phyloP scores from a whole-genome alignment of 1,140 invertebrate genomes.

The Papilio aristodemus region DNA sequence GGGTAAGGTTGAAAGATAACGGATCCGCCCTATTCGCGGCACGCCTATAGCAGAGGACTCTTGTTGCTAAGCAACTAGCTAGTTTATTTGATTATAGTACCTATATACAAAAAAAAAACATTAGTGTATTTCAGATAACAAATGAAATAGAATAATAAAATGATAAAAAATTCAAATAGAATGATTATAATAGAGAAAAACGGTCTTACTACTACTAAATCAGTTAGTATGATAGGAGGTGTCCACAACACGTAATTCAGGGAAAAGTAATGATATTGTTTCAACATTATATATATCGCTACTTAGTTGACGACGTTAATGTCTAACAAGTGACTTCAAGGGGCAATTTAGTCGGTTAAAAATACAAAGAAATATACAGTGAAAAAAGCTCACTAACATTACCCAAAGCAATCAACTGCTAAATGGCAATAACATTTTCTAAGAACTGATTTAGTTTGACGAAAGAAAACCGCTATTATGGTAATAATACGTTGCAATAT shows the following conservation, averaged over 20 bases:
- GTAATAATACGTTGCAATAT: background rate
- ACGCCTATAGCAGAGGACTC: slow-evolving; percentile 44
- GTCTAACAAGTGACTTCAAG: background rate
- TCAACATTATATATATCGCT: too few relatives aligned
- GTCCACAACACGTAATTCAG: too few relatives aligned
- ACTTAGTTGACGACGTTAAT: background rate
- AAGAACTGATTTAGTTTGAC: slow-evolving; percentile 12
- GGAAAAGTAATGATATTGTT: too few relatives aligned
- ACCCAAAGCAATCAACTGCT: slow-evolving; percentile 1
- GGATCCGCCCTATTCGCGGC: slow-evolving; percentile 42
- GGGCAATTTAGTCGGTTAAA: background rate
- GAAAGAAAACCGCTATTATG: background rate
- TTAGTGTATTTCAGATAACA: background rate
- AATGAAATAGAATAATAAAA: too few relatives aligned
- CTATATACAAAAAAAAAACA: background rate
- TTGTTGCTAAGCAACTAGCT: slow-evolving; percentile 54
- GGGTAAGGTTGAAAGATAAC: slow-evolving; percentile 29
- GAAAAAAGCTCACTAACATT: background rate
- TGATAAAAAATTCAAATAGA: too few relatives aligned
- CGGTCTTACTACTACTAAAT: too few relatives aligned
- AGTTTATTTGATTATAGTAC: background rate
- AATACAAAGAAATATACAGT: slow-evolving; percentile 1
- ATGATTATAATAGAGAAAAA: too few relatives aligned
- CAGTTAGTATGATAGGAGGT: too few relatives aligned
- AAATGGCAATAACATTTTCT: background rate